Evolutionary conservation across 2,888 invertebrate genomes (phyloP).

Genomic region (Polydrusus cervinus): DNA sequence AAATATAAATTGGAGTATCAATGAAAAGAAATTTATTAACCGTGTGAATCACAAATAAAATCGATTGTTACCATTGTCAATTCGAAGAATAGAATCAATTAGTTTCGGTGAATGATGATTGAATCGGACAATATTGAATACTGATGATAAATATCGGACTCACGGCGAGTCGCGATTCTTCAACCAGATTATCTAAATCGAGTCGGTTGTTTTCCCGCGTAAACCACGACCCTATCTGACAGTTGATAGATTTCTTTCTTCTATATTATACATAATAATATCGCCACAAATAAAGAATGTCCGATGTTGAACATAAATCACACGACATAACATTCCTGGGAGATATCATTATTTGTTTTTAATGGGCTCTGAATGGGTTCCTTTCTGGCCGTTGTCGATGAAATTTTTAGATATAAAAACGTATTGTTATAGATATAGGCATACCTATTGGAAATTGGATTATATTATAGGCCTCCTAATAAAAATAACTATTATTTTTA

Average conservation of each 20-base stretch:
- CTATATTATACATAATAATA: constrained; percentile 60
- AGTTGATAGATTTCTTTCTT: constrained; percentile 61
- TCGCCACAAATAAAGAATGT: constrained; percentile 58
- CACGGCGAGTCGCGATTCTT: constrained; percentile 63
- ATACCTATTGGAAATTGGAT: constrained; percentile 9
- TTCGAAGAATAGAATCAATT: constrained; percentile 66
- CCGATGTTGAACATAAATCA: constrained; percentile 59
- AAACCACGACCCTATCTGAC: constrained; percentile 59
- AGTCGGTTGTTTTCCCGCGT: constrained; percentile 60
- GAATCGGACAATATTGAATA: constrained; percentile 65
- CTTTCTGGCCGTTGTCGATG: constrained; percentile 28
- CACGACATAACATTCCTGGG: constrained; percentile 57
- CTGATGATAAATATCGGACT: constrained; percentile 66
- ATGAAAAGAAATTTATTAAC: constrained; percentile 26
- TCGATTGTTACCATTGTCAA: constrained; percentile 63
- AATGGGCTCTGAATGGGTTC: constrained; percentile 48
- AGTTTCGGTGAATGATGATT: constrained; percentile 67
- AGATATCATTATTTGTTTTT: constrained; percentile 57
- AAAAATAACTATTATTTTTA: no score
- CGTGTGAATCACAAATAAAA: constrained; percentile 35
- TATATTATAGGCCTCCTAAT: no score
- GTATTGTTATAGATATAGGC: constrained; percentile 33
- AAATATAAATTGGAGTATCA: constrained; percentile 20
- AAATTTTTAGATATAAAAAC: constrained; percentile 46
- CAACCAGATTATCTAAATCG: constrained; percentile 64